Evolutionary conservation across 2,113 vertebrate genomes (phyloP), one percentile per base, ranked within the genome.

Genomic region (Lipotes vexillifer): DNA sequence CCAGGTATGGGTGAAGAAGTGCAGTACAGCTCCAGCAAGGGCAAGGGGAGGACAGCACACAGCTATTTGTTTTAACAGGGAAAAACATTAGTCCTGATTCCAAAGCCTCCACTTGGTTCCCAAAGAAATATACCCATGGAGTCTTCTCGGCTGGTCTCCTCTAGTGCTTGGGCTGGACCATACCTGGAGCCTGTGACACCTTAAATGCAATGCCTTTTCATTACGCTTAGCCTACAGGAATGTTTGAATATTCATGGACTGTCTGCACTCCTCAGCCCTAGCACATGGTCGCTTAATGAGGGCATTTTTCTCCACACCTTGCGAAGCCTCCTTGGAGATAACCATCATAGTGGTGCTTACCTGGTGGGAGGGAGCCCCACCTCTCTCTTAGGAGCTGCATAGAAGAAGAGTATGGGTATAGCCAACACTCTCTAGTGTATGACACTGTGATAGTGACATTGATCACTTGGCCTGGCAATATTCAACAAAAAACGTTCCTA

Each of bases 281-380:
- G 29, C 5, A n/a, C 3, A 61, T 1, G 2, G 15, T 33, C 25
- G 2, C 4, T 20, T n/a, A 49, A 20, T 0, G 21, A 25, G 6
- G 15, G 2, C 4, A 23, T 36, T 31, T 25, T 61, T 38, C 33
- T 63, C 31, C 55, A 38, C 5, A 5, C 5, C 29, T 23, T 52
- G 8, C 29, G 41, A 31, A 11, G 10, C 33, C 8, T 41, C 27
- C 12, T 27, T 46, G 20, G 36, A 77, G 20, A 38, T 38, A 63
- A 57, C 3, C 8, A 3, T 18, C 2, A 61, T 61, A 59, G 52
- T 52, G 1, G 31, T 8, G 29, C 6, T 8, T 57, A 33, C 23
- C 21, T 27, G 4, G 25, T 31, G 31, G 7, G 23, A 44, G 10
- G 14, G 38, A 72, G 14, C 0, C 14, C 31, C 6, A 36, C 1